Evolutionary conservation across 2,113 vertebrate species (phyloP).

Genomic region (Podilymbus podiceps): DNA sequence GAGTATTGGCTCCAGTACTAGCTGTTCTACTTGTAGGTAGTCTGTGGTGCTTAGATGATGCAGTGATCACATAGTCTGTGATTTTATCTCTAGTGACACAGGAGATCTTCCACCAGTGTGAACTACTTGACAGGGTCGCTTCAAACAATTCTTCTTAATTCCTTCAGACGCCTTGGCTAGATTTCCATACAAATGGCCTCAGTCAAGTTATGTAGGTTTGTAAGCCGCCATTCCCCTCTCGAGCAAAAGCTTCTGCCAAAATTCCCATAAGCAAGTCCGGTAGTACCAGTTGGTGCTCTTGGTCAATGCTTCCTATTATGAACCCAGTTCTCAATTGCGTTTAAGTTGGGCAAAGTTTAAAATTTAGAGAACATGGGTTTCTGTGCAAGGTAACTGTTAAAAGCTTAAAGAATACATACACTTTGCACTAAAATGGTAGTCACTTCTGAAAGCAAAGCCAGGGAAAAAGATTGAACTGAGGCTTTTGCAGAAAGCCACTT

Average conservation of each 20-base stretch:
- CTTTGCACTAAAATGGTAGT: background rate
- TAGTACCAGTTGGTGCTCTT: rapidly evolving
- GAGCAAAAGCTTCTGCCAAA: background rate
- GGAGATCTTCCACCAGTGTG: background rate
- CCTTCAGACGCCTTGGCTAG: background rate
- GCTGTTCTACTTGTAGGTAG: background rate
- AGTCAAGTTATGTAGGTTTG: background rate
- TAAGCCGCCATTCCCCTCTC: background rate
- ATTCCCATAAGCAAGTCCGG: background rate
- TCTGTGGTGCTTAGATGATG: background rate
- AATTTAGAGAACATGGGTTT: background rate
- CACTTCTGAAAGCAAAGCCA: background rate
- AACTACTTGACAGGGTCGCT: background rate
- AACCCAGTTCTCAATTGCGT: background rate
- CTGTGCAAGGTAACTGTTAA: background rate
- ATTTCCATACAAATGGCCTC: background rate
- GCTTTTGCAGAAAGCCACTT: background rate
- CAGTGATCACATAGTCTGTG: background rate
- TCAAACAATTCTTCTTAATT: background rate
- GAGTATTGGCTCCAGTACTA: background rate
- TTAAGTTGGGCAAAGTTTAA: background rate
- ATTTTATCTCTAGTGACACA: background rate
- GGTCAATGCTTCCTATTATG: background rate
- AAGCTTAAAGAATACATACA: background rate
- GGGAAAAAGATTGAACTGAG: background rate